phyloP scores from a whole-genome alignment of 2,888 invertebrate genomes.

The Taphrorychus bicolor region DNA sequence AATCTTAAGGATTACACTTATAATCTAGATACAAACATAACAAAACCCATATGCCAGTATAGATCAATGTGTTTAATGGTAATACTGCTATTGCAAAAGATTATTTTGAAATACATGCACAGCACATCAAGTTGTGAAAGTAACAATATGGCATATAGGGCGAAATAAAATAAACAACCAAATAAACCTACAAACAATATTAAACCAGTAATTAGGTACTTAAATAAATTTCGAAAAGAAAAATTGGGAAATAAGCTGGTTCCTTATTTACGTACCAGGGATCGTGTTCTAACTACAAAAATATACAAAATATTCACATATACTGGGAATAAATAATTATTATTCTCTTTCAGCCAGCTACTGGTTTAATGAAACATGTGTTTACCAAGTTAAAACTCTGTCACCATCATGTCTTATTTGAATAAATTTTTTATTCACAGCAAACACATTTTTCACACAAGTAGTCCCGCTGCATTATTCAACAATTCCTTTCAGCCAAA shows the following conservation, averaged over 20 bases:
- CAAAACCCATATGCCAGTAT: background rate
- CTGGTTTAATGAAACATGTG: background rate
- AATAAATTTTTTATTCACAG: background rate
- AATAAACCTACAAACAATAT: background rate
- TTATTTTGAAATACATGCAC: too few relatives aligned
- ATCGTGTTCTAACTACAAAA: background rate
- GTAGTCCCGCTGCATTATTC: background rate
- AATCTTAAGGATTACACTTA: constrained; percentile 1
- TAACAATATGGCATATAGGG: background rate
- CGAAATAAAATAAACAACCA: background rate
- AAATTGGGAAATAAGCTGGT: background rate
- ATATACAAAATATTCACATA: constrained; percentile 2
- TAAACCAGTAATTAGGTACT: background rate
- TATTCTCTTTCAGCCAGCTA: background rate
- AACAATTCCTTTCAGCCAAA: constrained; percentile 5
- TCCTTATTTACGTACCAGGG: background rate
- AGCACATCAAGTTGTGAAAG: background rate
- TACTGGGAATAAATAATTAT: constrained; percentile 2
- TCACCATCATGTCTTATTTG: too few relatives aligned
- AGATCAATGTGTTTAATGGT: background rate
- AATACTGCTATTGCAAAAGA: background rate
- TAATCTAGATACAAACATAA: background rate
- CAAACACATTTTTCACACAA: background rate
- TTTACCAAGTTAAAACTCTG: background rate
- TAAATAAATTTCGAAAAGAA: background rate